These are phyloP conservation scores for Myotis lucifugus DNA, from an alignment of 2,113 vertebrate species.

Conservation along the genomic window DNA sequence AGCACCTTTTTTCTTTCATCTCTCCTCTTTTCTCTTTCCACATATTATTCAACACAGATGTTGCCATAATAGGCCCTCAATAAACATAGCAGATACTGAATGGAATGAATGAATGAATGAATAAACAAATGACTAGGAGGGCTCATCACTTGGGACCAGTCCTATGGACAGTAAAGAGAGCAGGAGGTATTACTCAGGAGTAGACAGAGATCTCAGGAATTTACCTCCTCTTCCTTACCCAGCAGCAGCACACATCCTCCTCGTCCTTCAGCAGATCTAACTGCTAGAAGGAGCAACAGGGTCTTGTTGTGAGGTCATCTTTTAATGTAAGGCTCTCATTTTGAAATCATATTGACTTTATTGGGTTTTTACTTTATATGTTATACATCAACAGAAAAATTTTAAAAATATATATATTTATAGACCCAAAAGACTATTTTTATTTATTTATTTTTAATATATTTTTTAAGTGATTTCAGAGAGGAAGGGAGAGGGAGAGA, in stretches of 20 bases:
- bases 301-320: not conserved
- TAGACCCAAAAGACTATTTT: not conserved
- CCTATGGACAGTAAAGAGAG: not conserved
- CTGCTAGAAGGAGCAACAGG: fast-evolving
- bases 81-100: not conserved
- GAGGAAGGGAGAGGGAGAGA: no score
- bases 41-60: not conserved
- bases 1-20: not conserved
- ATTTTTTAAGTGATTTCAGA: no score
- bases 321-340: not conserved
- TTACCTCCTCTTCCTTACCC: not conserved
- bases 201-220: not conserved
- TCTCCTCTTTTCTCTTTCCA: not conserved
- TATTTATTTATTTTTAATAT: not conserved
- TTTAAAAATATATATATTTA: not conserved
- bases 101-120: not conserved
- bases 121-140: not conserved
- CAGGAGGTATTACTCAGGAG: not conserved
- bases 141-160: not conserved
- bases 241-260: no score
- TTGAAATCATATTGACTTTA: not conserved
- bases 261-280: not conserved
- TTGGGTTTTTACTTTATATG: not conserved
- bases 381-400: not conserved
- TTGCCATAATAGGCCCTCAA: not conserved